A percentile compares a stretch with the other conserved stretches of the same genome.
Evolutionary conservation across 2,888 invertebrate species (phyloP).

Genomic region (Unio delphinus): DNA sequence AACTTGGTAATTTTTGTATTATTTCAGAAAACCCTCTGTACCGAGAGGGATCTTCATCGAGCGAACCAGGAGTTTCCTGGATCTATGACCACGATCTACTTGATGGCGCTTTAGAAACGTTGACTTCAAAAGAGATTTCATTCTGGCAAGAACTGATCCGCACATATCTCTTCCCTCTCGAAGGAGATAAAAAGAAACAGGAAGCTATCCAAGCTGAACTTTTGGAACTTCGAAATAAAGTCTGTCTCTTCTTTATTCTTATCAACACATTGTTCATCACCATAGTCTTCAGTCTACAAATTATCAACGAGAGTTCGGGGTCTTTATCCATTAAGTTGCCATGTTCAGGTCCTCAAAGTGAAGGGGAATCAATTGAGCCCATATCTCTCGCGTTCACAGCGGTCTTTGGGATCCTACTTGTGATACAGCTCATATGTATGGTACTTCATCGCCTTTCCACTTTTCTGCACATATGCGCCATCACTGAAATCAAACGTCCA

Average conservation of each 20-base stretch:
- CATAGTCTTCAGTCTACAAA: conserved; percentile 96
- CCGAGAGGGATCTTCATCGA: conserved; percentile 25
- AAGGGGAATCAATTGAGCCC: conserved; percentile 42
- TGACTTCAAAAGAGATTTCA: conserved; percentile 77
- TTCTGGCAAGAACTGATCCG: conserved; percentile 97
- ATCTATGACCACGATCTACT: conserved; percentile 37
- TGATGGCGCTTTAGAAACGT: conserved; percentile 22
- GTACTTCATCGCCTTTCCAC: conserved; percentile 99
- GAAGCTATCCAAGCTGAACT: conserved; percentile 35
- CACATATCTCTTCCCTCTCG: conserved; percentile 94
- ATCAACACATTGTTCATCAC: conserved; percentile 97
- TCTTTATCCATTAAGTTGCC: conserved; percentile 56
- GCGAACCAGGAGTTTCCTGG: conserved; percentile 38
- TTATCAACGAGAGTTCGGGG: conserved; percentile 77
- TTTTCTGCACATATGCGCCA: conserved; percentile 94
- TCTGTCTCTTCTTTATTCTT: conserved; percentile 85
- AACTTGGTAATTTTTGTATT: conserved; percentile 1
- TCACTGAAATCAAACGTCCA: conserved; percentile 76
- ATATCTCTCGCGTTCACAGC: conserved; percentile 54
- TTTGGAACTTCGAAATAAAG: conserved; percentile 82
- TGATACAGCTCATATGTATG: conserved; percentile 83
- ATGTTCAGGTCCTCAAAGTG: conserved; percentile 20
- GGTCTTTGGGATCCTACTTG: conserved; percentile 49
- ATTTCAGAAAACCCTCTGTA: conserved; percentile 47
- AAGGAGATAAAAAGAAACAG: conserved; percentile 83